Conservation (phyloP, 2,113 vertebrate species). For the Gavia stellata region DNA sequence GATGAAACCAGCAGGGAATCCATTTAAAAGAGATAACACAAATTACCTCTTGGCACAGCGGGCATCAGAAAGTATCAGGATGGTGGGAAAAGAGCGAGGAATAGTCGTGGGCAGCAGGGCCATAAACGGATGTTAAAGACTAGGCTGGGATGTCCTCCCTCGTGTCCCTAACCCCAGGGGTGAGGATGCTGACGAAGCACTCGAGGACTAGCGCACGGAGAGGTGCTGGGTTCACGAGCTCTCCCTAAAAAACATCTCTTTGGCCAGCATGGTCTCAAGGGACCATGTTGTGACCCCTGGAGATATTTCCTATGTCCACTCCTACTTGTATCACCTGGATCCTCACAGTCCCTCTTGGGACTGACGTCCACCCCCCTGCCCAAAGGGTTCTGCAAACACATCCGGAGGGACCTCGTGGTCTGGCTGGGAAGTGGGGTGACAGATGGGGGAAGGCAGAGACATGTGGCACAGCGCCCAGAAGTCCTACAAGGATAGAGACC, state of each 20-base stretch:
- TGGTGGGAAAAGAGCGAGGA: neutral
- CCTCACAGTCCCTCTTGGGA: neutral
- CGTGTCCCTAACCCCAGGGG: too few relatives aligned
- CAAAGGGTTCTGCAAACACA: neutral
- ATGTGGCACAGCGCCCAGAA: rapidly evolving
- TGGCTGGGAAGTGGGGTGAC: rapidly evolving
- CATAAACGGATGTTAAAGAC: neutral
- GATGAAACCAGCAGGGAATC: neutral
- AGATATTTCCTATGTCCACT: rapidly evolving
- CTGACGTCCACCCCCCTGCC: rapidly evolving
- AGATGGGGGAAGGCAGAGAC: neutral
- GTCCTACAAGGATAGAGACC: neutral
- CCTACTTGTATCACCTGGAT: neutral
- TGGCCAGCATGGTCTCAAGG: neutral
- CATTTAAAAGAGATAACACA: rapidly evolving
- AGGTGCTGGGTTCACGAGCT: neutral
- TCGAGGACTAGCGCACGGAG: rapidly evolving
- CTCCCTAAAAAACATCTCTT: neutral
- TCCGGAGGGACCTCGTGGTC: rapidly evolving
- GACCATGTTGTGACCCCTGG: rapidly evolving
- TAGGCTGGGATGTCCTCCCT: neutral
- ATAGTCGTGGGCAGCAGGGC: neutral
- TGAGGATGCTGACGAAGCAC: neutral
- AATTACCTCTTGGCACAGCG: neutral
- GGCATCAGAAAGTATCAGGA: neutral